Base-by-base conservation (phyloP, 1,140 invertebrate genomes). In the Mya arenaria region DNA sequence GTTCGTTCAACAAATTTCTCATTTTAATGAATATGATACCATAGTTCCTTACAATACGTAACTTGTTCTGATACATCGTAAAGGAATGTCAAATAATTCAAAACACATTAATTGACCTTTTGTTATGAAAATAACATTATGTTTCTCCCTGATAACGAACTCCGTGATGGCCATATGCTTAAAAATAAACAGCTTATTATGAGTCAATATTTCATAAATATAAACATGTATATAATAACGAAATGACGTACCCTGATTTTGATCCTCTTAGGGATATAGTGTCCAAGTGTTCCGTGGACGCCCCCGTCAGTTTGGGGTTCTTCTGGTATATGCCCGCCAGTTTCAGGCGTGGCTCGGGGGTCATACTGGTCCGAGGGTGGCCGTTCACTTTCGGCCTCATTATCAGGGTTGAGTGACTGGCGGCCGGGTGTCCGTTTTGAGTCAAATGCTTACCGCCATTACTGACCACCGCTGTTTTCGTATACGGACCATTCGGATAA, bases 201-300 rank as follows among this genome's bases (percentile, higher is more conserved):
- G n/a, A n/a, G n/a, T n/a, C n/a, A n/a, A n/a, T n/a, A n/a, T n/a
- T n/a, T n/a, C n/a, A n/a, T n/a, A n/a, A n/a, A n/a, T n/a, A n/a
- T n/a, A n/a, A n/a, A n/a, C n/a, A n/a, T n/a, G n/a, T n/a, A n/a
- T n/a, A n/a, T n/a, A n/a, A n/a, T n/a, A n/a, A n/a, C n/a, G n/a
- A n/a, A n/a, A n/a, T n/a, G n/a, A 80, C 77, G 37, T 65, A 80
- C 77, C 77, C 77, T 41, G 30, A 19, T 58, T 30, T 80, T 32
- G 37, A 37, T n/a, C 77, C 77, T 8, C 28, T 58, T 17, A 80
- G 25, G 8, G 77, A 80, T 5, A 80, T 44, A 36, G 69, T 80
- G 41, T 80, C 77, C 23, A 80, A 25, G 36, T 80, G 77, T 17
- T 80, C 77, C 25, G 77, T 80, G 6, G 77, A 80, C n/a, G 48